Conservation (phyloP, 2,888 invertebrate species). For the Junonia oenone region DNA sequence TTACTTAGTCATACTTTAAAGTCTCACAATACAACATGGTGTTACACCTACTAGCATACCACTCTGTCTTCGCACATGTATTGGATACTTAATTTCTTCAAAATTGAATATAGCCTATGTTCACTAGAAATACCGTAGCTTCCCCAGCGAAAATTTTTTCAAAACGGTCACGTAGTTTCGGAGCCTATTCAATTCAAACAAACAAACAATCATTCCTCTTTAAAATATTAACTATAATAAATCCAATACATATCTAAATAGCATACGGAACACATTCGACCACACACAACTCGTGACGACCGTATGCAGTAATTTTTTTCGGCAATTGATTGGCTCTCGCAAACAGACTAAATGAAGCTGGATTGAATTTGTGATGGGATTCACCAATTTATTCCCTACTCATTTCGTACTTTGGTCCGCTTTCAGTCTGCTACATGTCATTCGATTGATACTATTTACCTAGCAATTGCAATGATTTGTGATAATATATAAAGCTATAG, state of each 20-base stretch:
- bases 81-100: no score
- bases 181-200: no score
- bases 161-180: no score
- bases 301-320: conserved; percentile 49
- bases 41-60: no score
- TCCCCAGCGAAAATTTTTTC: no score
- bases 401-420: conserved; percentile 21
- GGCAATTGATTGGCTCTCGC: conserved; percentile 65
- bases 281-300: conserved; percentile 3
- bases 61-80: no score
- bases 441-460: conserved; percentile 1
- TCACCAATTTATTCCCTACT: conserved; percentile 49
- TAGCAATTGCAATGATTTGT: neutral
- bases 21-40: no score
- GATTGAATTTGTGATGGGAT: conserved; percentile 73
- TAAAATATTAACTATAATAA: no score
- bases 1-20: no score
- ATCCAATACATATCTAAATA: neutral
- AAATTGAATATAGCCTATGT: no score
- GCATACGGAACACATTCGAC: conserved; percentile 37
- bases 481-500: neutral
- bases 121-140: no score
- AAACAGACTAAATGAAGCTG: conserved; percentile 67
- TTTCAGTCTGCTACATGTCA: conserved; percentile 1
- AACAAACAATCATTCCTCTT: no score